These are phyloP conservation scores for Rotaria magnacalcarata DNA, from an alignment of 2,888 invertebrate genomes.

Conservation along the genomic window DNA sequence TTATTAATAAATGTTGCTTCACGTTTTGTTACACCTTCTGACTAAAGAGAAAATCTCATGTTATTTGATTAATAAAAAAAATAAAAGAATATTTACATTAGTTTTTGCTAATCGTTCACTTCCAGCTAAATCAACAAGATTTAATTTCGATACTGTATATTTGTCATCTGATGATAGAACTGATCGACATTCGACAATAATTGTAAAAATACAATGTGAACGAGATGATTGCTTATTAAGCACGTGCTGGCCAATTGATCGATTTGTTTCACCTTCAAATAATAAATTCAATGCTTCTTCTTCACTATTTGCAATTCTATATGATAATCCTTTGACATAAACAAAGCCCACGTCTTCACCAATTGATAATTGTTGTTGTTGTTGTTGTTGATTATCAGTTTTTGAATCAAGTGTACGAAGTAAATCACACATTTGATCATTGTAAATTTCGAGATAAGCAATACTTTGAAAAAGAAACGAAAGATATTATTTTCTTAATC, in stretches of 20 bases:
- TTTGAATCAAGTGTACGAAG: conserved; percentile 51
- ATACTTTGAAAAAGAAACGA: conserved; percentile 51
- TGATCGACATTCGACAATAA: conserved; percentile 58
- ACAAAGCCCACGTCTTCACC: conserved; percentile 51
- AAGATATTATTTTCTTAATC: background rate
- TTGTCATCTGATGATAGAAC: conserved; percentile 57
- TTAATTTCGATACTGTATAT: conserved; percentile 58
- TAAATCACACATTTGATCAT: conserved; percentile 59
- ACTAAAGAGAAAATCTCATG: conserved; percentile 50
- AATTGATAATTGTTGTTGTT: conserved; percentile 19
- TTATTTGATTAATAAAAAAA: too few relatives aligned
- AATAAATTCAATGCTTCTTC: conserved; percentile 59
- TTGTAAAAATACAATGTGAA: conserved; percentile 59
- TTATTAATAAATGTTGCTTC: conserved; percentile 61
- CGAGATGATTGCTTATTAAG: conserved; percentile 58
- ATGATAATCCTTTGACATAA: conserved; percentile 58
- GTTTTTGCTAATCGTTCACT: conserved; percentile 59
- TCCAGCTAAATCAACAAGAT: conserved; percentile 60
- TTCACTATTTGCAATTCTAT: conserved; percentile 57
- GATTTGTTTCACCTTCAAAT: conserved; percentile 60
- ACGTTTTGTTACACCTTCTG: conserved; percentile 56
- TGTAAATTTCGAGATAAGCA: conserved; percentile 60
- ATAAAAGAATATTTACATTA: conserved; percentile 50
- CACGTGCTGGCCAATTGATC: conserved; percentile 57
- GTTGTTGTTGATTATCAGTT: background rate